Percentiles rank a stretch among this genome's conserved stretches.
Evolutionary conservation across 2,113 vertebrate genomes (phyloP).

Genomic region (Cryptomyrus ogoouensis): DNA sequence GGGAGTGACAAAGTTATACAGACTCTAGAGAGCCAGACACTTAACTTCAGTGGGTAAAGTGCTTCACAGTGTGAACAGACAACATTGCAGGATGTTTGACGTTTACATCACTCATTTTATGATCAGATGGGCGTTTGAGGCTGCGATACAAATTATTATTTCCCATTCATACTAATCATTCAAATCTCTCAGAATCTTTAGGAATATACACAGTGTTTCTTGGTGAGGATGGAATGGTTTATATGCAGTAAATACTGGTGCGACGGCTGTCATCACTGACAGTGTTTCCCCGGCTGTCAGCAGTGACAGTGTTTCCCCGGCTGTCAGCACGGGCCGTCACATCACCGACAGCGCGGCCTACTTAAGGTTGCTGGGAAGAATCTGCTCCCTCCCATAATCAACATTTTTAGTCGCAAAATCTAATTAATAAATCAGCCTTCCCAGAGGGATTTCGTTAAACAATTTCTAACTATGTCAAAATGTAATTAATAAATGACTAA

Average conservation of each 20-base stretch:
- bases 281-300: neutral
- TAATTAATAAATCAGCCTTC: conserved; percentile 8
- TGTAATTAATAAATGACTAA: neutral
- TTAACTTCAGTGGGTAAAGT: neutral
- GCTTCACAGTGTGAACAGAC: neutral
- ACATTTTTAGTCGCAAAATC: neutral
- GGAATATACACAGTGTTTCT: neutral
- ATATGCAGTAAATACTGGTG: neutral
- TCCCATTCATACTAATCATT: neutral
- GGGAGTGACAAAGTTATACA: neutral
- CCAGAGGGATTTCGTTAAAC: neutral
- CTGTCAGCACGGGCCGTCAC: neutral
- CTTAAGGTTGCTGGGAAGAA: neutral
- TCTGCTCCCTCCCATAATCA: neutral
- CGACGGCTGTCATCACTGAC: neutral
- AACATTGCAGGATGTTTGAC: neutral
- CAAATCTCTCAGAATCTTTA: neutral
- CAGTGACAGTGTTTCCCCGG: neutral
- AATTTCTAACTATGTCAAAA: neutral
- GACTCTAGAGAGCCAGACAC: neutral
- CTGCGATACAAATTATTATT: neutral
- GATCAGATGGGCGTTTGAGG: neutral
- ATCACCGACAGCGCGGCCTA: neutral
- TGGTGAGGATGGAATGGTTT: neutral
- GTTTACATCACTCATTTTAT: neutral